Conservation (phyloP, 2,888 invertebrate species). For the Tenthredo distinguenda region DNA sequence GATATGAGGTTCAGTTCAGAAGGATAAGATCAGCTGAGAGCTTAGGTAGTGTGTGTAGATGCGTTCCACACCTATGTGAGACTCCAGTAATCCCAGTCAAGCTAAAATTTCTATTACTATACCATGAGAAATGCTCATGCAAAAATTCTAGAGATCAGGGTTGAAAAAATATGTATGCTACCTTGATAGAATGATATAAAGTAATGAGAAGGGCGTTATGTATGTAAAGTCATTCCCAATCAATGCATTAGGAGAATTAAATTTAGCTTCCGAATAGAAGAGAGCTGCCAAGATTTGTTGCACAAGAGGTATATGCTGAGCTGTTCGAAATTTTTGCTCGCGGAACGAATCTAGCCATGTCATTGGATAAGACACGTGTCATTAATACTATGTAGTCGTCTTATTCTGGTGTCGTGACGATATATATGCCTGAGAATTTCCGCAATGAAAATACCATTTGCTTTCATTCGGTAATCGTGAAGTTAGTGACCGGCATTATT, state of each 20-base stretch:
- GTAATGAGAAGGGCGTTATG: neutral
- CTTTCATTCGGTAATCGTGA: neutral
- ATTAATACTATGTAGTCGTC: neutral
- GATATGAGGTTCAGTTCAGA: neutral
- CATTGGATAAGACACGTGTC: slow-evolving; percentile 1
- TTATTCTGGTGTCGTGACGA: slow-evolving; percentile 1
- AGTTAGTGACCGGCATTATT: neutral
- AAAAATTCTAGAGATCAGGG: too few species aligned
- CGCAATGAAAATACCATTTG: neutral
- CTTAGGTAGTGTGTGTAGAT: neutral
- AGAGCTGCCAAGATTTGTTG: slow-evolving; percentile 38
- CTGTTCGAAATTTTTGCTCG: neutral
- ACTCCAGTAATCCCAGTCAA: too few species aligned
- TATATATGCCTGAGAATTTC: neutral
- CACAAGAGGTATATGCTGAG: neutral
- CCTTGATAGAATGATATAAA: neutral
- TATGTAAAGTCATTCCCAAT: neutral
- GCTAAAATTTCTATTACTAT: too few species aligned
- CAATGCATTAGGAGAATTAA: slow-evolving; percentile 18
- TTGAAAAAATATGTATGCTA: neutral
- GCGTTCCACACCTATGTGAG: too few species aligned
- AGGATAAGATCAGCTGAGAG: neutral
- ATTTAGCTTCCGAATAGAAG: neutral
- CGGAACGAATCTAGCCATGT: neutral
- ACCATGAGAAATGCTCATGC: too few species aligned